phyloP scores from a whole-genome alignment of 2,797 vertebrate genomes.

The Fringilla coelebs region DNA sequence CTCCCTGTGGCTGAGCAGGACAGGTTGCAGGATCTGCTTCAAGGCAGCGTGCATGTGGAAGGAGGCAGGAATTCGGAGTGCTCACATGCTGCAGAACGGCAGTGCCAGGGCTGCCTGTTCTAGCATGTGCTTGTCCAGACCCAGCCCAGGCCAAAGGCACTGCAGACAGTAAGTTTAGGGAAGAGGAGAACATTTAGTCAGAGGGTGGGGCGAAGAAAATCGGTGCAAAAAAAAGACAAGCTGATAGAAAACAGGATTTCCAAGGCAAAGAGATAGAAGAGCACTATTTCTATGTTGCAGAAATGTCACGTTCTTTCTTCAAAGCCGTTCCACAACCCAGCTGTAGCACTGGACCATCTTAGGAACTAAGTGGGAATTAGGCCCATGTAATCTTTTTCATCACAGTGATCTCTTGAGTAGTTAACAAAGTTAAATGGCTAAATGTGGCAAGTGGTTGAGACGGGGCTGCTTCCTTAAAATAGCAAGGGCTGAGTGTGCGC shows the following conservation, averaged over 20 bases:
- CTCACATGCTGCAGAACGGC: neutral
- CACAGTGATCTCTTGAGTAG: neutral
- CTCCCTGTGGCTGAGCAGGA: neutral
- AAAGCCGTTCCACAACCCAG: neutral
- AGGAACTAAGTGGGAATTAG: neutral
- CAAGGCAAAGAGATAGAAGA: neutral
- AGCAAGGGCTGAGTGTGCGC: neutral
- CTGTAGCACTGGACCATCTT: neutral
- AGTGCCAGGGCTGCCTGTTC: neutral
- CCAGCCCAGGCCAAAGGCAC: neutral
- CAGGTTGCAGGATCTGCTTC: neutral
- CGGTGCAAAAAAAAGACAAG: neutral
- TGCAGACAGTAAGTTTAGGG: neutral
- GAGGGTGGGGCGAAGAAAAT: neutral
- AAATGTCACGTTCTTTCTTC: neutral
- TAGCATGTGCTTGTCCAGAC: neutral
- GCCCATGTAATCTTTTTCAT: neutral
- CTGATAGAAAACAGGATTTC: neutral
- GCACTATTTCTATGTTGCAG: neutral
- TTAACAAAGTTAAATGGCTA: neutral
- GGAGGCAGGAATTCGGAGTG: neutral
- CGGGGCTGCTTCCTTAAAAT: neutral
- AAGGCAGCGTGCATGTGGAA: accelerated
- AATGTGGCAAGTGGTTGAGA: neutral
- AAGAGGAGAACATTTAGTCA: neutral